Conservation (phyloP, 37 sponge, comb jelly and placozoan species). For the Axinella damicornis region DNA sequence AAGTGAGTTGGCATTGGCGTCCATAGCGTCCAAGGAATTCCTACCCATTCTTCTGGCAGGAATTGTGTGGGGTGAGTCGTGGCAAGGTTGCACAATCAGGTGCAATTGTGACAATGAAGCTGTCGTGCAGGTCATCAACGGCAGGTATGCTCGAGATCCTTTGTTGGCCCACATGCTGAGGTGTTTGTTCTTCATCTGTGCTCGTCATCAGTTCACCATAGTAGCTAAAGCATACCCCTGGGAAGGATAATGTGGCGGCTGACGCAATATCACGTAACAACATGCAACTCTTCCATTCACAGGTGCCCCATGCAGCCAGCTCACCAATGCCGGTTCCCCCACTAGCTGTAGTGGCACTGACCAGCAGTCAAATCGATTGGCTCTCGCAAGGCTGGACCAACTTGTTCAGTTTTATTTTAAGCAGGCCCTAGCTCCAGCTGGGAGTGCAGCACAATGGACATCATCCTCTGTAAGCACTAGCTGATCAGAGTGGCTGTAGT, state of each 20-base stretch:
- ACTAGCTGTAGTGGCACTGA: conserved; percentile 1
- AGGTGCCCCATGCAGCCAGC: conserved; percentile 10
- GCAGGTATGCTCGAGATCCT: too few species aligned
- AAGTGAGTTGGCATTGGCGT: background rate
- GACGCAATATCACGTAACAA: too few species aligned
- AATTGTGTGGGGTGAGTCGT: background rate
- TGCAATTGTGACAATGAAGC: too few species aligned
- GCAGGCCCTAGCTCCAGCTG: conserved; percentile 18
- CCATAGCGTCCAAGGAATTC: background rate
- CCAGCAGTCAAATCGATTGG: too few species aligned
- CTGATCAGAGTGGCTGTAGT: too few species aligned
- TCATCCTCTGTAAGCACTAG: too few species aligned
- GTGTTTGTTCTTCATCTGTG: conserved; percentile 1
- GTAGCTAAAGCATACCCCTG: background rate
- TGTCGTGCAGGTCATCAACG: too few species aligned
- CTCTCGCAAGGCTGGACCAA: conserved; percentile 19
- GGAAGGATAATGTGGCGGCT: too few species aligned
- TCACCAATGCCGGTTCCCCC: background rate
- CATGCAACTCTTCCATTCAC: too few species aligned
- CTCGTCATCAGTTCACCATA: background rate
- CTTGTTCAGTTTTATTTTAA: conserved; percentile 28
- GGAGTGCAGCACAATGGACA: too few species aligned
- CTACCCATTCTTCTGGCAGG: background rate
- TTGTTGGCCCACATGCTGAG: too few species aligned
- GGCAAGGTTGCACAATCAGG: background rate